Evolutionary conservation across 2,888 invertebrate genomes (phyloP), one percentile per base, ranked within the genome.

Genomic region (Colostygia pectinataria): DNA sequence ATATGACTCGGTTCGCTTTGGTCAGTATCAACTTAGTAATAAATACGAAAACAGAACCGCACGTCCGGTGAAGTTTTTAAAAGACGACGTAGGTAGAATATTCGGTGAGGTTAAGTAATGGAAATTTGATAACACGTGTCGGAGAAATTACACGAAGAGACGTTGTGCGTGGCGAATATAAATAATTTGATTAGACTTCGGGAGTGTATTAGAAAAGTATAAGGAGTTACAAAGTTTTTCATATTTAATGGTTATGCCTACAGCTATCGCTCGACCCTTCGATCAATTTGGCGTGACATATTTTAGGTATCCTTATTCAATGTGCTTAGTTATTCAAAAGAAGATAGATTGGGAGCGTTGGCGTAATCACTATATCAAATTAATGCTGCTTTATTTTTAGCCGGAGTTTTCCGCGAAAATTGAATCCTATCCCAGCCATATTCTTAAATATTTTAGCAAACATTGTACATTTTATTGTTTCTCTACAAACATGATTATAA

Each of bases 61-160:
- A 80, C 80, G 82, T 80, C 76, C 80, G 66, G 68, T 69, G 47
- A 81, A 83, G 78, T 82, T 84, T 82, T 80, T 72, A 80, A 73
- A 69, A 65, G 59, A 65, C 65, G 70, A 71, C 73, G 71, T 66
- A 78, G 63, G 69, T 69, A 61, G 78, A 77, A 80, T 77, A 76
- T 79, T 80, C 75, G 70, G 69, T 43, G 61, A 65, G 59, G 59
- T 63, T 53, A 53, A 67, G 66, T 78, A 78, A 77, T 77, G 74
- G 76, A 74, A 78, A 77, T 78, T 77, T 77, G 76, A 77, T 76
- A 76, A 71, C 66, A 66, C 67, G 72, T 63, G 69, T 65, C 67
- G 41, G 33, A 61, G 53, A 49, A 61, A 68, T 71, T 62, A 69
- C 62, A 58, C 50, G 57, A 55, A 53, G 41, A 41, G 51, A 53